These are phyloP conservation scores for Stenolophus ochropezus DNA, from an alignment of 2,888 invertebrate genomes.

Conservation along the genomic window DNA sequence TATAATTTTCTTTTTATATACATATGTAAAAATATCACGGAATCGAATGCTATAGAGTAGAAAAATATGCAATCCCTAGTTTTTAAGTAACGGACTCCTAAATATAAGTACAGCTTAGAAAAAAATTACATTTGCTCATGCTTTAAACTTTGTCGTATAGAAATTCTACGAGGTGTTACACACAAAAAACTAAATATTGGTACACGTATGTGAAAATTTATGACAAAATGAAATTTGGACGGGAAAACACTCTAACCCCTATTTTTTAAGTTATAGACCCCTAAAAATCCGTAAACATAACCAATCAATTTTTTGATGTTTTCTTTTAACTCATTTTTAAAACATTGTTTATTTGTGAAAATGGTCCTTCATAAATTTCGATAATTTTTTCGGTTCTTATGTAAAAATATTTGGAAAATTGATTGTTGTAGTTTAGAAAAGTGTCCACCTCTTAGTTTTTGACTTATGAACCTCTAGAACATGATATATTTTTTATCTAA, in stretches of 20 bases:
- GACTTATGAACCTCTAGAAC: neutral
- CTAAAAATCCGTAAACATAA: slow-evolving; percentile 7
- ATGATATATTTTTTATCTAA: neutral
- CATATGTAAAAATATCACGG: neutral
- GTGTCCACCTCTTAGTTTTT: neutral
- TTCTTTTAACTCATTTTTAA: neutral
- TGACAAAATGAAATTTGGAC: too few relatives aligned
- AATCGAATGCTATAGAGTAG: neutral
- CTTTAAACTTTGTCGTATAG: too few relatives aligned
- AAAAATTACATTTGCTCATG: too few relatives aligned
- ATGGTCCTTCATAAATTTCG: neutral
- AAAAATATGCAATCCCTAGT: neutral
- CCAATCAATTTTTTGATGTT: neutral
- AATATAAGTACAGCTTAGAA: slow-evolving; percentile 14
- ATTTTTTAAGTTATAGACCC: slow-evolving; percentile 36
- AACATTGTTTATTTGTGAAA: neutral
- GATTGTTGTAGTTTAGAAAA: neutral
- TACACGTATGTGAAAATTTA: too few relatives aligned
- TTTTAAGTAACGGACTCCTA: slow-evolving; percentile 38
- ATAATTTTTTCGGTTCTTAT: neutral
- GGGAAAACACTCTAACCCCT: neutral
- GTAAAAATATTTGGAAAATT: neutral
- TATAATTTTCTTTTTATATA: neutral
- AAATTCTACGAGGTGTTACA: too few relatives aligned
- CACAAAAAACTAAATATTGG: too few relatives aligned